These are phyloP conservation scores for Myrmophylax atrothorax DNA, from an alignment of 2,113 vertebrate genomes.

Conservation along the genomic window DNA sequence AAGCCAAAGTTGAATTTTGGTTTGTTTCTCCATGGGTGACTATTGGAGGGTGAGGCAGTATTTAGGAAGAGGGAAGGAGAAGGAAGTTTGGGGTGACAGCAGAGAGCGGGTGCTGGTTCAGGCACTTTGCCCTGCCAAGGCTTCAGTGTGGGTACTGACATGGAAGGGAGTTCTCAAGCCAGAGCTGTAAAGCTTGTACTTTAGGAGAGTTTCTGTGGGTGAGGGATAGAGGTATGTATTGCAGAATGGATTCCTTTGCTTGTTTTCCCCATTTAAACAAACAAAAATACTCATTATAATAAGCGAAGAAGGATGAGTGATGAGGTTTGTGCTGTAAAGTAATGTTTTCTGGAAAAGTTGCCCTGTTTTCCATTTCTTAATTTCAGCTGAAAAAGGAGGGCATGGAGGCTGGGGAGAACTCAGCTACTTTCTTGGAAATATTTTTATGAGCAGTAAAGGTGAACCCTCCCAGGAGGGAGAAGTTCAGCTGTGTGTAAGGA, in stretches of 20 bases:
- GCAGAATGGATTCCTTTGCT: neutral
- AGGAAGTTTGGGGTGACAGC: neutral
- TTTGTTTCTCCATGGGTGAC: neutral
- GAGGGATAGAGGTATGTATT: neutral
- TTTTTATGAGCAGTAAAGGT: neutral
- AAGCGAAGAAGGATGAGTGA: neutral
- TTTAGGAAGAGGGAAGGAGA: slow-evolving; percentile 10
- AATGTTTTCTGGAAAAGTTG: neutral
- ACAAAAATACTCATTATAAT: neutral
- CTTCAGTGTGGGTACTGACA: neutral
- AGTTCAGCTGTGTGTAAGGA: neutral
- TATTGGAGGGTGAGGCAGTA: neutral
- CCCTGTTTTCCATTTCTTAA: slow-evolving; percentile 13
- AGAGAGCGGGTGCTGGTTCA: neutral
- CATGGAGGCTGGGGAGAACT: neutral
- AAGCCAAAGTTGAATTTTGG: neutral
- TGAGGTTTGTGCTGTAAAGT: neutral
- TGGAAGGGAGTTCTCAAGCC: neutral
- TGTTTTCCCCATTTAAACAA: slow-evolving; percentile 13
- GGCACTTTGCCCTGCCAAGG: neutral
- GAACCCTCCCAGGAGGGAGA: neutral
- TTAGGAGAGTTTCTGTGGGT: slow-evolving; percentile 6
- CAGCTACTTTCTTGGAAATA: neutral
- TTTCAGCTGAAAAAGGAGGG: neutral
- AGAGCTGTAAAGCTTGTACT: neutral